Conservation (phyloP, 2,797 vertebrate species). For the Hipposideros larvatus region DNA sequence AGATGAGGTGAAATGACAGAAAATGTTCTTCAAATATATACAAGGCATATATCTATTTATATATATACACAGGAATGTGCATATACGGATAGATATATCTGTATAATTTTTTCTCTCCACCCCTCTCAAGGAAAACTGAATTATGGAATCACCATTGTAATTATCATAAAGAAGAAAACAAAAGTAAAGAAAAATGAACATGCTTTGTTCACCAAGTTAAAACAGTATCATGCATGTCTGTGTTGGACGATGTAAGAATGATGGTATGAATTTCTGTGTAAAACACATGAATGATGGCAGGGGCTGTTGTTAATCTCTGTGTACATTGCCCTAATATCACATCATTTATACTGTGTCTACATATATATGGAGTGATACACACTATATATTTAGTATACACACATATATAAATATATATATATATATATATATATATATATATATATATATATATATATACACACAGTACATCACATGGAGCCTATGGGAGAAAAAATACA, state of each 20-base stretch:
- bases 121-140: conserved; percentile 86
- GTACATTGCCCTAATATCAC: conserved; percentile 83
- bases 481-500: conserved; percentile 59
- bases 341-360: conserved; percentile 72
- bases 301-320: conserved; percentile 91
- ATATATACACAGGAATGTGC: conserved; percentile 79
- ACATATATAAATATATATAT: conserved; percentile 74
- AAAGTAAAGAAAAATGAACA: conserved; percentile 88
- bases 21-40: conserved; percentile 91
- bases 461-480: conserved; percentile 71
- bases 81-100: conserved; percentile 89
- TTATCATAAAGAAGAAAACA: conserved; percentile 77
- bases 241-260: conserved; percentile 93
- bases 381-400: conserved; percentile 13
- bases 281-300: conserved; percentile 95
- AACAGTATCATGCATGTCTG: conserved; percentile 92
- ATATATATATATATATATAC: conserved; percentile 36
- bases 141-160: conserved; percentile 85
- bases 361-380: conserved; percentile 64
- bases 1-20: conserved; percentile 95
- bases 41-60: conserved; percentile 88
- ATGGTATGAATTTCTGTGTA: conserved; percentile 98
- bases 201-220: conserved; percentile 88
- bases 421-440: not conserved
- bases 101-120: conserved; percentile 90